phyloP scores from a whole-genome alignment of 1,140 invertebrate genomes.

The Aphelenchoides besseyi region DNA sequence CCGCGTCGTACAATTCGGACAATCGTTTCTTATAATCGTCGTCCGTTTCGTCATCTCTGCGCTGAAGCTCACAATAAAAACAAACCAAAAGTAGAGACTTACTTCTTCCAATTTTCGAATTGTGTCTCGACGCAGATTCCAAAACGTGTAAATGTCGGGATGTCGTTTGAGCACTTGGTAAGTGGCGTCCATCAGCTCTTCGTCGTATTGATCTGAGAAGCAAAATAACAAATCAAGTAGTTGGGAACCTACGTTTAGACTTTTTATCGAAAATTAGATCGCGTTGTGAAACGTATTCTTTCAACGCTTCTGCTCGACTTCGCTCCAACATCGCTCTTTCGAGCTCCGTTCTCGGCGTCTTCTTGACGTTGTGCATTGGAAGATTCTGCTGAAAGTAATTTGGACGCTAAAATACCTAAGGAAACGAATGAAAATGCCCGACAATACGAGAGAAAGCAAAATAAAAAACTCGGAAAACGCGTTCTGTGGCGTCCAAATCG shows the following conservation, averaged over 20 bases:
- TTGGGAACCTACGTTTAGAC: constrained; percentile 17
- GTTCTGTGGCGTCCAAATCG: no score
- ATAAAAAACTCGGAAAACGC: no score
- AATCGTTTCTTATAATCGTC: constrained; percentile 23
- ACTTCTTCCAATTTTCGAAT: constrained; percentile 12
- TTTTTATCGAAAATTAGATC: constrained; percentile 29
- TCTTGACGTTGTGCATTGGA: constrained; percentile 39
- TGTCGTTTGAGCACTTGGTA: constrained; percentile 36
- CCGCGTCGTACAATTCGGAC: constrained; percentile 31
- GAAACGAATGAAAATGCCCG: no score
- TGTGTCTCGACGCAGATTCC: constrained; percentile 41
- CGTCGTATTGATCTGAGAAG: constrained; percentile 44
- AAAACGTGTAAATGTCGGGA: constrained; percentile 55
- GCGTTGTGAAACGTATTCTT: constrained; percentile 15
- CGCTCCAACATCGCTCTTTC: constrained; percentile 7
- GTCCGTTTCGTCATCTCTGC: constrained; percentile 24
- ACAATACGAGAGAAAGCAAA: no score
- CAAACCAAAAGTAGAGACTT: constrained; percentile 22
- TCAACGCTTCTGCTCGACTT: constrained; percentile 26
- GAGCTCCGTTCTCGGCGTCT: constrained; percentile 28
- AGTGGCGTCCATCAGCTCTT: constrained; percentile 39
- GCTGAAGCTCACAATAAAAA: constrained; percentile 14
- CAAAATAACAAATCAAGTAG: constrained; percentile 6
- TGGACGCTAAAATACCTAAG: neutral
- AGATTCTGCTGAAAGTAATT: neutral